phyloP scores from a whole-genome alignment of 2,888 invertebrate genomes.

The Glomeris marginata region DNA sequence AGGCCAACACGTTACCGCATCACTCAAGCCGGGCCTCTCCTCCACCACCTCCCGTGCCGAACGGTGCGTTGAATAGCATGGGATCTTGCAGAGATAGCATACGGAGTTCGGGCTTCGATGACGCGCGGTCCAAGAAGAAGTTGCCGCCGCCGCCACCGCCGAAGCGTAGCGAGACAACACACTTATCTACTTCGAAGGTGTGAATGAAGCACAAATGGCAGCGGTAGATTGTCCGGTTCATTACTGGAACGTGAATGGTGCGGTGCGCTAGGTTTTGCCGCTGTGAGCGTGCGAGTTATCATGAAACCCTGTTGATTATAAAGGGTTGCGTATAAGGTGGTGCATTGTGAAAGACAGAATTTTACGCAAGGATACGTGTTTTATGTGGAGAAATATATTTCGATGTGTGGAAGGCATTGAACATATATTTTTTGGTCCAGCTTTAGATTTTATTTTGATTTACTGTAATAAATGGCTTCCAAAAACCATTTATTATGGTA shows the following conservation, averaged over 20 bases:
- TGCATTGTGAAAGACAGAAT: no score
- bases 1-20: conserved; percentile 11
- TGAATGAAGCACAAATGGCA: conserved; percentile 3
- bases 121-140: conserved; percentile 6
- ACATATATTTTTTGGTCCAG: no score
- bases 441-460: no score
- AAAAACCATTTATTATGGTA: no score
- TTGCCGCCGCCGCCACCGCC: conserved; percentile 83
- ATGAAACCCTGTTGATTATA: no score
- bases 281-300: no score
- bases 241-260: background rate
- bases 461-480: no score
- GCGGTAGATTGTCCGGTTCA: conserved; percentile 1
- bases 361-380: no score
- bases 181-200: conserved; percentile 32
- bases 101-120: background rate
- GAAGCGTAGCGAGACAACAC: conserved; percentile 74
- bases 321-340: no score
- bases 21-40: conserved; percentile 16
- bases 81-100: conserved; percentile 5
- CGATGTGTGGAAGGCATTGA: no score
- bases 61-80: background rate
- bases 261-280: background rate
- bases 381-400: no score
- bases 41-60: conserved; percentile 19